Base-by-base conservation (phyloP, 2,888 invertebrate species). In the Euclidia mi region DNA sequence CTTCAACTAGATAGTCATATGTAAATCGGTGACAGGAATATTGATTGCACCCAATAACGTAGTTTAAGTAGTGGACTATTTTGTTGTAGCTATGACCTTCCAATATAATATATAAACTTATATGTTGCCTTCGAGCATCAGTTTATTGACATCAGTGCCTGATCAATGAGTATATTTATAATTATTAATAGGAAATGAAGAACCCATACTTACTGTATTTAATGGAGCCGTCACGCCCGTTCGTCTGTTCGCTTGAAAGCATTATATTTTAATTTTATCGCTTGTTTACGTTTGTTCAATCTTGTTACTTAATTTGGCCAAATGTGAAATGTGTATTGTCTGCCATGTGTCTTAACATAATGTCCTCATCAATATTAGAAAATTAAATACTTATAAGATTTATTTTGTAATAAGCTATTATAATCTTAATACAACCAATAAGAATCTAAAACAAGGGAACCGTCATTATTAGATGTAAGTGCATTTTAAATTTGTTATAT, bases 381-480 rank as follows among this genome's bases (percentile, higher is more conserved):
- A 25, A 25, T n/a, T 25, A 25, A 0, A 1, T 20, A 20, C 20
- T 20, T n/a, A n/a, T n/a, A n/a, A n/a, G 59, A 57, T 57, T 68
- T 81, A 80, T 75, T 78, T 75, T 78, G 68, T 77, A 81, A 71
- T 87, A 83, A 62, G 55, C 50, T 68, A 52, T 56, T 46, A 73
- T 71, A 62, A 59, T 62, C 40, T 80, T 78, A 78, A 77, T 79
- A 6, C 20, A 25, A 25, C 7, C 20, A 25, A 25, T 25, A 81
- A 80, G 78, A 79, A 84, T 77, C 69, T 81, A 83, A 50, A 83
- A 87, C 85, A 88, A 88, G 84, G 84, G 84, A 85, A 72, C 72
- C 52, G 52, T 72, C 50, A 65, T 65, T 70, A 64, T 34, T 76
- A 81, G 78, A 66, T 69, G 48, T 81, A 82, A 83, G 80, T 69